A percentile compares a stretch with the other conserved stretches of the same genome.
Evolutionary conservation across 53 echinoderm and acorn worm genomes (phyloP).

Genomic region (Stichopus horrens): DNA sequence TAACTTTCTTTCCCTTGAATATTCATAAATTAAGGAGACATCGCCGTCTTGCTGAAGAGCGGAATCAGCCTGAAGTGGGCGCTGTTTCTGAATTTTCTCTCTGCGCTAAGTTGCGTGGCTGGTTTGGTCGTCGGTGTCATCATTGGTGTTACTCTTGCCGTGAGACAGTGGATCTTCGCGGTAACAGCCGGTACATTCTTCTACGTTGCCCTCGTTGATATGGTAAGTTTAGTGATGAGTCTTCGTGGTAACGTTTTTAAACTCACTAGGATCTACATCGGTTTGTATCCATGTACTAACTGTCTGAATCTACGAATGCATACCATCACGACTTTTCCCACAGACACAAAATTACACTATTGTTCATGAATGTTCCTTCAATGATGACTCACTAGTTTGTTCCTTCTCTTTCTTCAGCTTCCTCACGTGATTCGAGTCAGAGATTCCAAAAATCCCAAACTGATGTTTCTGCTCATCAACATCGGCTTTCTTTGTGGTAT

Average conservation of each 20-base stretch:
- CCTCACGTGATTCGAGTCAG: slow-evolving; percentile 67
- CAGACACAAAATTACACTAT: too few species aligned
- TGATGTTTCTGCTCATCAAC: slow-evolving; percentile 66
- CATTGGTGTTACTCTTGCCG: slow-evolving; percentile 49
- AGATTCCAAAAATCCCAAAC: slow-evolving; percentile 40
- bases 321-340: too few species aligned
- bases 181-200: slow-evolving; percentile 83
- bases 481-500: slow-evolving; percentile 68
- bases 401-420: slow-evolving; percentile 51
- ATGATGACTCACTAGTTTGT: too few species aligned
- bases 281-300: too few species aligned
- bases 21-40: slow-evolving; percentile 62
- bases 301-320: too few species aligned
- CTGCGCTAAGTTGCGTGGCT: slow-evolving; percentile 66
- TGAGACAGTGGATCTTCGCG: slow-evolving; percentile 86
- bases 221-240: slow-evolving; percentile 56
- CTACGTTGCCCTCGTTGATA: slow-evolving; percentile 81
- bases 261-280: too few species aligned
- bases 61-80: slow-evolving; percentile 75
- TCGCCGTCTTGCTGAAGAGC: slow-evolving; percentile 80
- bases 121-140: slow-evolving; percentile 78
- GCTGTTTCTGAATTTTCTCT: slow-evolving; percentile 69
- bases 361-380: too few species aligned
- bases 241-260: too few species aligned
- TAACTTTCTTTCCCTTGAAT: too few species aligned